Conservation (phyloP, 2,797 vertebrate genomes). For the Sardinella longiceps region DNA sequence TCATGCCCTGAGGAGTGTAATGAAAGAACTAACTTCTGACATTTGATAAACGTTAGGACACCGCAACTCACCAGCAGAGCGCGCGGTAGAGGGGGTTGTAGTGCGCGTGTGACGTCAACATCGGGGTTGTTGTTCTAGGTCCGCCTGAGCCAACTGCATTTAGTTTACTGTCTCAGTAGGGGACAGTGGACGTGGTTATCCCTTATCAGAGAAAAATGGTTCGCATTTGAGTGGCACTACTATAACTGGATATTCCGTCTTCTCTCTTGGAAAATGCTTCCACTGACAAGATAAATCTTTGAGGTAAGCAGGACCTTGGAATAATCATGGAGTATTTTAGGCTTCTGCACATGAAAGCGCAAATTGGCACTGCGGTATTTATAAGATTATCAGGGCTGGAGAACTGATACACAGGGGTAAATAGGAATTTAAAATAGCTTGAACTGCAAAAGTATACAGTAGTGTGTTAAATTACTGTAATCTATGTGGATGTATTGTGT, state of each 20-base stretch:
- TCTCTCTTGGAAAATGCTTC: conserved; percentile 28
- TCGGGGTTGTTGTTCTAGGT: conserved; percentile 50
- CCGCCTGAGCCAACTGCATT: conserved; percentile 40
- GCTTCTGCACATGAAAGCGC: not conserved
- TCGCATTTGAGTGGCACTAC: conserved; percentile 30
- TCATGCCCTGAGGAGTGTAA: not conserved
- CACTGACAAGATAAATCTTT: conserved; percentile 19
- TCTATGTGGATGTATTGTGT: not conserved
- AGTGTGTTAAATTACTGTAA: not conserved
- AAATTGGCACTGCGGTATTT: conserved; percentile 11
- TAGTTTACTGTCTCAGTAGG: conserved; percentile 31
- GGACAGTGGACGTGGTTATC: conserved; percentile 10
- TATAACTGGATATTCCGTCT: conserved; percentile 12
- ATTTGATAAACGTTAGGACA: not conserved
- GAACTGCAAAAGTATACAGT: not conserved
- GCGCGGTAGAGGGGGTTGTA: conserved; percentile 35
- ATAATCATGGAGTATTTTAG: not conserved
- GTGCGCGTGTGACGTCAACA: conserved; percentile 68
- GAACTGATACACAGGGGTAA: not conserved
- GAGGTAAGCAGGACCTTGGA: conserved; percentile 39
- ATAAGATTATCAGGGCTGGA: not conserved
- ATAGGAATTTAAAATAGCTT: not conserved
- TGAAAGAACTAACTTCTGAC: not conserved
- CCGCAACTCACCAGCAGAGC: conserved; percentile 52
- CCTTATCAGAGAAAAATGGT: conserved; percentile 18